These are phyloP conservation scores for Macquaria australasica DNA, from an alignment of 2,113 vertebrate genomes.

Conservation along the genomic window DNA sequence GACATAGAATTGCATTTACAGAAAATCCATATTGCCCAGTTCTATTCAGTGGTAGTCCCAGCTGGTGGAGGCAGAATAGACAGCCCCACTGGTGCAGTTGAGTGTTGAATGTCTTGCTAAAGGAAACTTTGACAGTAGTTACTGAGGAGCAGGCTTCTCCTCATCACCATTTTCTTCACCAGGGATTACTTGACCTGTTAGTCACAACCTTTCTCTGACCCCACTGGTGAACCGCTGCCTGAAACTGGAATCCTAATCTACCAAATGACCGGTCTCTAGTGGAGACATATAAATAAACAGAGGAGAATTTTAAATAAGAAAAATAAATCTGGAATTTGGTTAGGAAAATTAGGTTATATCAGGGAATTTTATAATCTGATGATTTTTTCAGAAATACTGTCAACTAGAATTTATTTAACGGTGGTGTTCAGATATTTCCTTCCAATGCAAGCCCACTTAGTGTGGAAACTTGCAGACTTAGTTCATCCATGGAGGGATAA, in stretches of 20 bases:
- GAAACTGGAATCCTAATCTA: constrained; percentile 1
- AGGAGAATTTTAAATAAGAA: no score
- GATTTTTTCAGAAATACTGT: background rate
- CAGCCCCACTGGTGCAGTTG: background rate
- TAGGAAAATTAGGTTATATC: background rate
- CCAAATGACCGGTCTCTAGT: background rate
- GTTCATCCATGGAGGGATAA: background rate
- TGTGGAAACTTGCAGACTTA: no score
- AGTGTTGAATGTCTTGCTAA: background rate
- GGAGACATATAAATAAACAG: background rate
- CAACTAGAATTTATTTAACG: background rate
- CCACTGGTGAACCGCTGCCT: background rate
- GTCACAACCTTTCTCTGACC: constrained; percentile 10
- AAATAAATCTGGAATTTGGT: background rate
- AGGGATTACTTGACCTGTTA: constrained; percentile 29
- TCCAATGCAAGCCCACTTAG: background rate
- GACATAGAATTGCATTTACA: background rate
- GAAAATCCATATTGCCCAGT: background rate
- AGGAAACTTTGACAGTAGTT: background rate
- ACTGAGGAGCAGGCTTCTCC: constrained; percentile 1
- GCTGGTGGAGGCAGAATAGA: background rate
- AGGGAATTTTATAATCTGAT: background rate
- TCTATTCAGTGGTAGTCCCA: background rate
- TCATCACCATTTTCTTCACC: constrained; percentile 11
- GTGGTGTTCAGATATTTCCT: background rate